A percentile compares a stretch with the other conserved stretches of the same genome.
Conservation (phyloP, 2,888 invertebrate genomes). For the Caradrina clavipalpis region DNA sequence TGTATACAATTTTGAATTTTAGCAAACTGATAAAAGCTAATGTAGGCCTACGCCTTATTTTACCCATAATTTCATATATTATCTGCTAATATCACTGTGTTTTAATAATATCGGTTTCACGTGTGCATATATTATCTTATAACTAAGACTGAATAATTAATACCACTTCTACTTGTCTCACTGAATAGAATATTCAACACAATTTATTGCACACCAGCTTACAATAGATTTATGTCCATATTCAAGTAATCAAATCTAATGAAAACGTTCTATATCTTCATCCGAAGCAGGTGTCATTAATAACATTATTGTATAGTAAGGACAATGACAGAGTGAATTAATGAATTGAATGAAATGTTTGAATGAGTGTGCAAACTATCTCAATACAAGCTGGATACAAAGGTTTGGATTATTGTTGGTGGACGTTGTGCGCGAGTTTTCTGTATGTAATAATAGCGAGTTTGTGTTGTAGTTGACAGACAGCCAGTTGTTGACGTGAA, state of each 20-base stretch:
- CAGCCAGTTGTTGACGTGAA: constrained; percentile 79
- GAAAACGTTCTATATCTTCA: constrained; percentile 41
- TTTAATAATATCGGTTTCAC: constrained; percentile 14
- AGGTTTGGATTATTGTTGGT: constrained; percentile 58
- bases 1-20: too few relatives aligned
- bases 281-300: constrained; percentile 46
- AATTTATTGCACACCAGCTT: constrained; percentile 44
- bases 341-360: constrained; percentile 53
- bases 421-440: constrained; percentile 66
- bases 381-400: constrained; percentile 62
- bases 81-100: not conserved
- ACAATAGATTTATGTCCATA: constrained; percentile 41
- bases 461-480: constrained; percentile 77
- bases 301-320: constrained; percentile 44
- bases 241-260: constrained; percentile 47
- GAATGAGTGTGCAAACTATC: constrained; percentile 62
- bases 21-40: too few relatives aligned
- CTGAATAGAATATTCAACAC: constrained; percentile 26
- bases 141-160: constrained; percentile 30
- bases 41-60: too few relatives aligned
- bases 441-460: constrained; percentile 69
- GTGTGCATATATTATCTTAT: constrained; percentile 32
- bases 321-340: constrained; percentile 42
- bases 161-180: constrained; percentile 42
- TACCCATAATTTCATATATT: not conserved